Conservation (phyloP, 2,113 vertebrate species). For the Coptodon bakossiorum region DNA sequence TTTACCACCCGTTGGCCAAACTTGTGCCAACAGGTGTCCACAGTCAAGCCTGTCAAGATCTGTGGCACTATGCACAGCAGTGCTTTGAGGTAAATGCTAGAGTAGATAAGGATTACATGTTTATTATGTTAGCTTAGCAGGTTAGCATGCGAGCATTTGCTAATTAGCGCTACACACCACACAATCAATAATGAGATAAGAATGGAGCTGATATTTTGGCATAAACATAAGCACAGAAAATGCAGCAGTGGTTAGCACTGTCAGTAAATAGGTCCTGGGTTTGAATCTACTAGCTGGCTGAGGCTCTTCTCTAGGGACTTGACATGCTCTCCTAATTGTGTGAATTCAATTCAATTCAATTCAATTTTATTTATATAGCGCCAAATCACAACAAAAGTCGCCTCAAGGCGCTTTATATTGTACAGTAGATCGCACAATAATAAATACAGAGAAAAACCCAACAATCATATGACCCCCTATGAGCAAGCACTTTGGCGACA, state of each 20-base stretch:
- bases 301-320: not conserved
- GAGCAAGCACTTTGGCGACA: too few species aligned
- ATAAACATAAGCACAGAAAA: not conserved
- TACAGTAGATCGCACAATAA: too few species aligned
- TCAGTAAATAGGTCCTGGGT: not conserved
- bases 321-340: not conserved
- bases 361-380: too few species aligned
- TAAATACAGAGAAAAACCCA: too few species aligned
- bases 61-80: not conserved
- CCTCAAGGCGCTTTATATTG: too few species aligned
- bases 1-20: not conserved
- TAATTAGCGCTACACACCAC: not conserved
- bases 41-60: not conserved
- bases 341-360: not conserved
- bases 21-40: not conserved
- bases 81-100: not conserved
- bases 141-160: not conserved
- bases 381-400: too few species aligned
- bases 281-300: not conserved
- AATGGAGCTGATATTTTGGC: not conserved
- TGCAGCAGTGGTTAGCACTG: not conserved
- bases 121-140: not conserved
- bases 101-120: not conserved
- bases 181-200: not conserved
- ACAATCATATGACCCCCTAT: too few species aligned